phyloP scores from a whole-genome alignment of 2,113 vertebrate species.

The Rhinolophus sinicus region DNA sequence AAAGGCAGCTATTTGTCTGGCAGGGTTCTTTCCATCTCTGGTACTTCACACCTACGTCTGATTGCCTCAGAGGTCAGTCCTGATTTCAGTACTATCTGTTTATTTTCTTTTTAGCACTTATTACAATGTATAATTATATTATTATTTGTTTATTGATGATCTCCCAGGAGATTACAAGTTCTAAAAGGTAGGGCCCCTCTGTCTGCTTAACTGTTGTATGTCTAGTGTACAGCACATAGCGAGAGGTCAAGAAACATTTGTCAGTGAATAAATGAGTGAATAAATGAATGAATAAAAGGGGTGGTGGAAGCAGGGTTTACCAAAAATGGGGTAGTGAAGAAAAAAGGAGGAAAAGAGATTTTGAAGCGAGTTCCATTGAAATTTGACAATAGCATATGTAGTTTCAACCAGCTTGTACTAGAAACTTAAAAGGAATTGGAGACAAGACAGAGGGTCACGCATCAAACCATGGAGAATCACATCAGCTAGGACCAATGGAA shows the following conservation, averaged over 20 bases:
- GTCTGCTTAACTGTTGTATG: background rate
- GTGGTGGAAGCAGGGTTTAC: background rate
- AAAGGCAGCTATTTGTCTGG: slow-evolving; percentile 4
- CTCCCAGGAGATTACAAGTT: slow-evolving; percentile 21
- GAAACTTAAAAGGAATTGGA: slow-evolving; percentile 47
- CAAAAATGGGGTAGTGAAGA: slow-evolving; percentile 1
- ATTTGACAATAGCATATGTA: slow-evolving; percentile 39
- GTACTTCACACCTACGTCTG: slow-evolving; percentile 37
- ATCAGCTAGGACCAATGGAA: slow-evolving; percentile 1
- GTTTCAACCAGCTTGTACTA: background rate
- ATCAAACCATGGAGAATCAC: background rate
- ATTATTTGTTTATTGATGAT: slow-evolving; percentile 29
- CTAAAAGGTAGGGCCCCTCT: slow-evolving; percentile 15
- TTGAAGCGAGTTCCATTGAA: background rate
- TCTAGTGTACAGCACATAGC: background rate
- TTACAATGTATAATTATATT: background rate
- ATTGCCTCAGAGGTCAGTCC: background rate
- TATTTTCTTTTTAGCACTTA: slow-evolving; percentile 44
- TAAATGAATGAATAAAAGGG: slow-evolving; percentile 12
- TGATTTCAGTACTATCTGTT: slow-evolving; percentile 19
- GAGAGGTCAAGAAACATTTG: slow-evolving; percentile 1
- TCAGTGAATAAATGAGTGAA: background rate
- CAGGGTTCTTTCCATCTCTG: background rate
- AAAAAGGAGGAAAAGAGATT: background rate
- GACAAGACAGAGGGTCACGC: background rate